Percentiles rank a stretch among this genome's conserved stretches.
phyloP scores from a whole-genome alignment of 2,888 invertebrate genomes.

The Gari tellinella region DNA sequence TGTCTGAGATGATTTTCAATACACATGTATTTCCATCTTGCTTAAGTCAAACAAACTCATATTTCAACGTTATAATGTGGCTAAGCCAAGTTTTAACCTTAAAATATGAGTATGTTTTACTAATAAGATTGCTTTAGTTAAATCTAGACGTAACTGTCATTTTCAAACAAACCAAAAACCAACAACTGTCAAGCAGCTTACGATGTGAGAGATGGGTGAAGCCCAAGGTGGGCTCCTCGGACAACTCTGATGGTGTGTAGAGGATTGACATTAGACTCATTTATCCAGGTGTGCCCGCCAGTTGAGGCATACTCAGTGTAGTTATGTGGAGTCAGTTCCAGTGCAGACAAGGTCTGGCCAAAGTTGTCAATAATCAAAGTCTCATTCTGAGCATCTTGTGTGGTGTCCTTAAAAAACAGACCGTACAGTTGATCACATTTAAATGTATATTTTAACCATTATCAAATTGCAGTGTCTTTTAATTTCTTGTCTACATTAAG shows the following conservation, averaged over 20 bases:
- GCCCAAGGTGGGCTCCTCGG: constrained; percentile 65
- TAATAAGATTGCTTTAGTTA: too few species aligned
- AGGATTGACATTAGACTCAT: constrained; percentile 38
- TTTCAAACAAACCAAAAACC: too few species aligned
- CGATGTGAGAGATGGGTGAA: constrained; percentile 62
- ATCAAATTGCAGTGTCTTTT: too few species aligned
- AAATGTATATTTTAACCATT: too few species aligned
- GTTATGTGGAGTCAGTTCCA: constrained; percentile 43
- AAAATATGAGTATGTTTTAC: background rate
- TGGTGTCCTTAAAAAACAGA: constrained; percentile 61
- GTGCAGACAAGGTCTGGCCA: constrained; percentile 19
- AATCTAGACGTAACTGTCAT: too few species aligned
- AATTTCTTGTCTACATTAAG: too few species aligned
- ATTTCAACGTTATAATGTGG: background rate
- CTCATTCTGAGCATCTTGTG: constrained; percentile 61
- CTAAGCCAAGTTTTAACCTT: too few species aligned
- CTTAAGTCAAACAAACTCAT: too few species aligned
- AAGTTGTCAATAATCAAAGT: constrained; percentile 74
- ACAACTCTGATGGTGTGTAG: constrained; percentile 62
- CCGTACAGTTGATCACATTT: too few species aligned
- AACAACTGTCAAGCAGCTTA: constrained; percentile 46
- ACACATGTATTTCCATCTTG: too few species aligned
- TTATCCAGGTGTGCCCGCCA: constrained; percentile 69
- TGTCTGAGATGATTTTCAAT: too few species aligned
- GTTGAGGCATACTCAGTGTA: constrained; percentile 39